Evolutionary conservation across 2,113 vertebrate genomes (phyloP), one percentile per base, ranked within the genome.

Genomic region (Ptilorrhoa leucosticta): DNA sequence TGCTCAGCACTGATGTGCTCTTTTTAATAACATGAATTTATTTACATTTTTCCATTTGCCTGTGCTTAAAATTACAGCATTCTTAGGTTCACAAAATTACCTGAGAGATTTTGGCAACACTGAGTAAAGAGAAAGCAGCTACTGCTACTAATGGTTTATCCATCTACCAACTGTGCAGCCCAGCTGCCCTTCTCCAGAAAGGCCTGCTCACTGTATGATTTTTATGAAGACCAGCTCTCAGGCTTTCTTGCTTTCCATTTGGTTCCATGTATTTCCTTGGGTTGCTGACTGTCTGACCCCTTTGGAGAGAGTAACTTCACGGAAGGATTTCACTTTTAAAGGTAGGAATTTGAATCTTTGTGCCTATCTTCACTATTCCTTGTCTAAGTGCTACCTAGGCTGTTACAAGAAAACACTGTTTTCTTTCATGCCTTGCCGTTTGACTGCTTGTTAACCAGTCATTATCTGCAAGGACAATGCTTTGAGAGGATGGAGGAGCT

Each of bases 331-430:
- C 2, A 0, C 53, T 77, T 89, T 79, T 68, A 65, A 95, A 97
- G 95, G 95, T 95, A 95, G 88, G 95, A 72, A 40, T 93, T 86
- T 65, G 65, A 80, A 72, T 78, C 42, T 81, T 69, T 47, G 12
- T 88, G 44, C 60, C 54, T 75, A 9, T 73, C 21, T 83, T 86
- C 8, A 0, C 37, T 83, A 7, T 88, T 92, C 22, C 27, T 63
- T 56, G 48, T 79, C 37, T 60, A 37, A 83, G 57, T 71, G 50
- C 44, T 79, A n/a, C 56, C 27, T 84, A 50, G 48, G 15, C 40
- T 73, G 31, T 70, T 90, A 64, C 3, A 60, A 56, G 71, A 63
- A 86, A 88, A 64, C 23, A 26, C 7, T 20, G 8, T 37, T 90
- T 96, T 79, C 58, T 64, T 83, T 90, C 50, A 18, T 70, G 51